Evolutionary conservation across 1,140 invertebrate genomes (phyloP), one percentile per base, ranked within the genome.

Genomic region (Bathynomus jamesi): DNA sequence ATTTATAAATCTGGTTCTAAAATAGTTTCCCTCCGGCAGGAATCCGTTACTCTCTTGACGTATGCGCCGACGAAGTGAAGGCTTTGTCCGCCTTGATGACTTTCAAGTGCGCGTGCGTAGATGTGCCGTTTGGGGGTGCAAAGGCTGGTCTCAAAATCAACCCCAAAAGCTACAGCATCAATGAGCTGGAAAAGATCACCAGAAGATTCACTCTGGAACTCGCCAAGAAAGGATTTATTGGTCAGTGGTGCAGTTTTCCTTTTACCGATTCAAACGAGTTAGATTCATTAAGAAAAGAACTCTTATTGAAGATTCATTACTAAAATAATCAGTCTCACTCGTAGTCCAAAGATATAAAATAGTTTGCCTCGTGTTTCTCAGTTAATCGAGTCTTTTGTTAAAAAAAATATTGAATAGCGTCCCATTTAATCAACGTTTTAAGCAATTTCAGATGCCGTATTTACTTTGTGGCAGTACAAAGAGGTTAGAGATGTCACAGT

Each of bases 21-120:
- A 65, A 3, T 17, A 27, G 17, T 17, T 28, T 76, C 76, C 65
- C 74, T 67, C 71, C 81, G 84, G 73, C 84, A 97, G 95, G 95
- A 88, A 98, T 99, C 81, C 90, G 96, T 83, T 99, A 93, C 86
- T 98, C 95, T 67, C 85, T 91, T 82, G 94, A 98, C 81, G 97
- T 98, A 4, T 89, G 87, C 76, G 87, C 94, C 64, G 92, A 94
- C 82, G 92, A 94, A 83, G 96, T 95, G 0, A 97, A 96, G 82
- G 97, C 97, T 70, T 83, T 99, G 76, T 94, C 96, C 0, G 95
- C 96, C 65, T 99, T 80, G 99, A 99, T 97, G 97, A 99, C 98
- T 21, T 99, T 98, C 86, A 89, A 90, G 80, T 89, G 88, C 82
- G 95, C 97, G 30, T 95, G 93, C 80, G 96, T 99, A 1, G 96